Percentiles rank a stretch among this genome's conserved stretches.
Evolutionary conservation across 2,888 invertebrate species (phyloP).

Genomic region (Hypomecis punctinalis): DNA sequence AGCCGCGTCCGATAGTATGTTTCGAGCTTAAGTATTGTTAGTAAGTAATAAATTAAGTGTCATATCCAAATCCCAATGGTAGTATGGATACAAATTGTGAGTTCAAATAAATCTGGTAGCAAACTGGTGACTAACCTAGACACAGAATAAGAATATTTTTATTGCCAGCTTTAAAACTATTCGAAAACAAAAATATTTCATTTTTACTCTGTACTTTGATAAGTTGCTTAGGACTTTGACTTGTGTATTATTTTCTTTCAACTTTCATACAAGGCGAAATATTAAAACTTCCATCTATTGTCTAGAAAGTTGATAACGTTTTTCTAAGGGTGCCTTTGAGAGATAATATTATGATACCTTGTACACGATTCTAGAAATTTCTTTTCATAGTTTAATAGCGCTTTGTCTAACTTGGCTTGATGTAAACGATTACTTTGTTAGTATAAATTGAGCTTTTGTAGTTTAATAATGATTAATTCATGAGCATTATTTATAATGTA

Average conservation of each 20-base stretch:
- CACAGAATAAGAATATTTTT: background rate
- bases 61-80: too few relatives aligned
- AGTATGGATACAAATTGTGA: background rate
- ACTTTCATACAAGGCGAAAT: constrained; percentile 16
- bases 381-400: constrained; percentile 19
- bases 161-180: constrained; percentile 10
- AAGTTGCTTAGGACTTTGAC: constrained; percentile 2
- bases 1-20: too few relatives aligned
- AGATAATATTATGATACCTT: constrained; percentile 4
- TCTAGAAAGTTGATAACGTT: constrained; percentile 25
- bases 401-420: constrained; percentile 5
- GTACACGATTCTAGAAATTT: constrained; percentile 12
- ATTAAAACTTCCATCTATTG: constrained; percentile 23
- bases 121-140: background rate
- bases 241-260: constrained; percentile 13
- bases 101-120: background rate
- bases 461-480: background rate
- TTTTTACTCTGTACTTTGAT: constrained; percentile 14
- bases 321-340: constrained; percentile 24
- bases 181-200: constrained; percentile 6
- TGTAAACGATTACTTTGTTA: background rate
- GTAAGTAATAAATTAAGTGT: too few relatives aligned
- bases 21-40: too few relatives aligned
- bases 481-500: background rate
- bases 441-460: constrained; percentile 1